Conservation (phyloP, 2,113 vertebrate genomes). For the Oriolus oriolus region DNA sequence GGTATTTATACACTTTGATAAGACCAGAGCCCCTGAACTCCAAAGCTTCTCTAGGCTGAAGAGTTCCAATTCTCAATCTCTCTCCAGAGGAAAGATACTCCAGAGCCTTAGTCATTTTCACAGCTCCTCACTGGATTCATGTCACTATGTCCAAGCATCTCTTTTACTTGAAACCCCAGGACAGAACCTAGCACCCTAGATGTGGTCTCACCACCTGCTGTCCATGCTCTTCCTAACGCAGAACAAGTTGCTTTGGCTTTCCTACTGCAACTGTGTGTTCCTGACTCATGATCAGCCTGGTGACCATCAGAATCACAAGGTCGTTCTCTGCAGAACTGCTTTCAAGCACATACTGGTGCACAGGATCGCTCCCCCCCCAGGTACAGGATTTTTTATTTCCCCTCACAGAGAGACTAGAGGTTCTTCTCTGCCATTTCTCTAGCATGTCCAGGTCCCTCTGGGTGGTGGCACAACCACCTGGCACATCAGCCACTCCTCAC, state of each 20-base stretch:
- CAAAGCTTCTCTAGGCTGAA: background rate
- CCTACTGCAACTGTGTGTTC: background rate
- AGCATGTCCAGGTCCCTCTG: background rate
- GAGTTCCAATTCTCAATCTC: background rate
- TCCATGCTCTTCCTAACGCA: accelerated
- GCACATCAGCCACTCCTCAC: background rate
- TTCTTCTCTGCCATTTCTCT: background rate
- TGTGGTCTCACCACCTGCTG: background rate
- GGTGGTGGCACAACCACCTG: background rate
- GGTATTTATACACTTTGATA: background rate
- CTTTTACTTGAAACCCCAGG: background rate
- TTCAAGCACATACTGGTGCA: background rate
- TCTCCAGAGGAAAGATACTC: background rate
- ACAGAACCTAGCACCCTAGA: background rate
- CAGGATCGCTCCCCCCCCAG: background rate
- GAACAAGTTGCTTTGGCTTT: background rate
- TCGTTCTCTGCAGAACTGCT: background rate
- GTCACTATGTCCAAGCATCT: background rate
- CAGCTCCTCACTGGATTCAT: background rate
- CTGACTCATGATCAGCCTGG: background rate
- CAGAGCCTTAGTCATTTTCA: background rate
- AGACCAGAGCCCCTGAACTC: background rate
- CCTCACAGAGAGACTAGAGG: background rate
- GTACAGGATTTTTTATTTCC: background rate
- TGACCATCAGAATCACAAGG: background rate